Evolutionary conservation across 2,797 vertebrate species (phyloP).

Genomic region (Oreochromis grahami): DNA sequence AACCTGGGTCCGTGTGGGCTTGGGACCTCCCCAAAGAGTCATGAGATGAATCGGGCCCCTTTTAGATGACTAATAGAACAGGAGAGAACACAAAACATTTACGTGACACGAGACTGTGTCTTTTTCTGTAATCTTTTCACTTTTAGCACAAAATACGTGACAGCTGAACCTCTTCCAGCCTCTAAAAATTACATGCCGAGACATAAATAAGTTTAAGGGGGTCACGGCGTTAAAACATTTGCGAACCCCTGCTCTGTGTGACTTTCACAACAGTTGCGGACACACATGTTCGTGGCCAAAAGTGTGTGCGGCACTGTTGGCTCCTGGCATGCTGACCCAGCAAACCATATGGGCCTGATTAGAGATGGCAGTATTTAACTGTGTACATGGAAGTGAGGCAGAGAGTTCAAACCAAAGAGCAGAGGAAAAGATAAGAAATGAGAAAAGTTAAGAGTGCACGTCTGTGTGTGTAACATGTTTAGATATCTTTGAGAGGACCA

Average conservation of each 20-base stretch:
- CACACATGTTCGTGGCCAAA: not conserved
- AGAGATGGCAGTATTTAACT: constrained; percentile 43
- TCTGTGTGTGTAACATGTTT: not conserved
- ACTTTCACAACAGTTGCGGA: constrained; percentile 3
- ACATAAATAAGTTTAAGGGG: not conserved
- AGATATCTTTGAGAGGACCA: not conserved
- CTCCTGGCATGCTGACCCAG: constrained; percentile 31
- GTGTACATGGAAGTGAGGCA: constrained; percentile 1
- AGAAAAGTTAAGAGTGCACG: not conserved
- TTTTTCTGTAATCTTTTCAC: not conserved
- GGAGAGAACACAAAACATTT: not conserved
- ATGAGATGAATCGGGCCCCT: not conserved
- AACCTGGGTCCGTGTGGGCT: not conserved
- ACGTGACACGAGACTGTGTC: not conserved
- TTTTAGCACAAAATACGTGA: not conserved
- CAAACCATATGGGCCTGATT: constrained; percentile 62
- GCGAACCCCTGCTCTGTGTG: not conserved
- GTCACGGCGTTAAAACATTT: not conserved
- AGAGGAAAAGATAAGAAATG: not conserved
- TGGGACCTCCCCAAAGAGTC: not conserved
- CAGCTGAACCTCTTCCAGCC: not conserved
- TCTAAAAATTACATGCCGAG: not conserved
- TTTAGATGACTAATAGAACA: constrained; percentile 1
- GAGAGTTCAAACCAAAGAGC: not conserved
- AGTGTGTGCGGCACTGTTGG: not conserved